Base-by-base conservation (phyloP, 2,113 vertebrate genomes). In the Tetrax tetrax region DNA sequence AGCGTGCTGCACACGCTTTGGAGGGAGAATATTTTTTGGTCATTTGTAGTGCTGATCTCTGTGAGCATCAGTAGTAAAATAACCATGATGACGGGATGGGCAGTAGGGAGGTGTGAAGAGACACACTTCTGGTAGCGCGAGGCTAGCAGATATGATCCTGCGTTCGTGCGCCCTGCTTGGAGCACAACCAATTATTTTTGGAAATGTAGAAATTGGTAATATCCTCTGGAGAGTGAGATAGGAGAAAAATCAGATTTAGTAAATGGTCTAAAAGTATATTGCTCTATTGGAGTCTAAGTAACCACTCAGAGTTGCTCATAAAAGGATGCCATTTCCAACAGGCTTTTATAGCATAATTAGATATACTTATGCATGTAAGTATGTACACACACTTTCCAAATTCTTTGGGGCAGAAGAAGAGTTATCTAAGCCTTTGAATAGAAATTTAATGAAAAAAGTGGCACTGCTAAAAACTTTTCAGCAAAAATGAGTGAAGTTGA, bases 401-500 rank as follows among this genome's bases (percentile, higher is more conserved):
- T 86, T 95, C 80, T 84, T 71, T 84, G 43, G 83, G 85, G n/a
- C 65, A 75, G 71, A 37, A 96, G 65, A 93, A 65, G 20, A 41
- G 24, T 68, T 61, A 82, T 61, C 79, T 92, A 85, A 94, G 57
- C 66, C 53, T 85, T 59, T 56, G 65, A 89, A 96, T 15, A 96
- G 60, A 95, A 95, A 82, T 90, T 93, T 51, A 47, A 93, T 27
- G 83, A 18, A 90, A 61, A 89, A 53, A 83, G 79, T 77, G 83
- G 66, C 65, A 81, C 65, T 57, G 60, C 75, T 70, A 93, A 93
- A 96, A 92, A 59, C 16, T 77, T 89, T 92, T 87, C 81, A 93
- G 93, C 38, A 94, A 94, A 91, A 84, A 76, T 65, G 28, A 89
- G 37, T 97, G 97, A 97, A 98, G 97, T 97, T 98, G 98, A 98